Evolutionary conservation across 2,797 vertebrate species (phyloP).

Genomic region (Margarornis squamiger): DNA sequence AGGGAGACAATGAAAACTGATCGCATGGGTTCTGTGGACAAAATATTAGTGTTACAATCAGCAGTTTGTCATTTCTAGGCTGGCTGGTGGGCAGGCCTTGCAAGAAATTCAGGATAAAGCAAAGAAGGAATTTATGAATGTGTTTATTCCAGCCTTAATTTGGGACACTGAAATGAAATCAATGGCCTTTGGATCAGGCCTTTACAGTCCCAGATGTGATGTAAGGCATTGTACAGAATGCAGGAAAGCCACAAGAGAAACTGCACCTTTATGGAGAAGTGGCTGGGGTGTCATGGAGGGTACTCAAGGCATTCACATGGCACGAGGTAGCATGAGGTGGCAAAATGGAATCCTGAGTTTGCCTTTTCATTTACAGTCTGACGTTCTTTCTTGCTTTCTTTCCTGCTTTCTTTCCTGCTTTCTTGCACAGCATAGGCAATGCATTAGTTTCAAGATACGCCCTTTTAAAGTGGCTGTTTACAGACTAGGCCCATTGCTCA

Average conservation of each 20-base stretch:
- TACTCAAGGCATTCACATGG: neutral
- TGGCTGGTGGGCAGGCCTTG: neutral
- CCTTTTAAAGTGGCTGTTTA: neutral
- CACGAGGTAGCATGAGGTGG: neutral
- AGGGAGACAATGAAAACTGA: constrained; percentile 36
- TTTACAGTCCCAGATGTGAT: neutral
- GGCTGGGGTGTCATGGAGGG: neutral
- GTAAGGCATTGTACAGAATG: neutral
- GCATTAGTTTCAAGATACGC: neutral
- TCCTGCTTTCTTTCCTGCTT: neutral
- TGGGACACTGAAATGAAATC: neutral
- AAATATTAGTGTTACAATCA: constrained; percentile 13
- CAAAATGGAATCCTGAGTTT: neutral
- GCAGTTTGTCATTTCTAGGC: neutral
- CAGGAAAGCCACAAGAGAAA: neutral
- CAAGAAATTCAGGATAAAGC: neutral
- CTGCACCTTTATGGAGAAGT: neutral
- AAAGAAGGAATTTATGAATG: neutral
- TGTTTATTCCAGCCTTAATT: neutral
- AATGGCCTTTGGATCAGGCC: neutral
- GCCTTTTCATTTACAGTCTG: neutral
- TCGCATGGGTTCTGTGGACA: neutral
- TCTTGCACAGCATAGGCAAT: neutral
- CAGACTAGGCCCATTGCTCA: neutral
- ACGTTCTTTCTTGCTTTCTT: neutral